phyloP scores from a whole-genome alignment of 1,140 invertebrate genomes.

The Ctenoplectra terminalis region DNA sequence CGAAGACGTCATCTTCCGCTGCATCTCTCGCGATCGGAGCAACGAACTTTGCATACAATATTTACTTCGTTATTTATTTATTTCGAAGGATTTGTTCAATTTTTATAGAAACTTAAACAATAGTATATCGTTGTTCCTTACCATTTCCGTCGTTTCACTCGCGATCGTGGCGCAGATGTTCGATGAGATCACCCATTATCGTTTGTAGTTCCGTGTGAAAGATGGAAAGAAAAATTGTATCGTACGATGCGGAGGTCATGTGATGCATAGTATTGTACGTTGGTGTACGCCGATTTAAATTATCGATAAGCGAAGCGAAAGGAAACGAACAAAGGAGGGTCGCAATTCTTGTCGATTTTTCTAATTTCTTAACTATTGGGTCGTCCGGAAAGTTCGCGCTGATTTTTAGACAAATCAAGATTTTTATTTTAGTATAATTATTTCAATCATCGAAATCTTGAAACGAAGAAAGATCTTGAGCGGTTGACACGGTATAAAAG shows the following conservation, averaged over 20 bases:
- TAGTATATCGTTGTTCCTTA: background rate
- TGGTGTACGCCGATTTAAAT: background rate
- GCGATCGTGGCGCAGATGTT: slow-evolving; percentile 6
- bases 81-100: no score
- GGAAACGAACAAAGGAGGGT: background rate
- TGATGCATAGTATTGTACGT: background rate
- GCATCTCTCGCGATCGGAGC: background rate
- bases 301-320: background rate
- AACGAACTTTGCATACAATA: background rate
- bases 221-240: background rate
- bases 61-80: background rate
- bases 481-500: no score
- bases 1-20: background rate
- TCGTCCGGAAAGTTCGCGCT: no score
- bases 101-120: background rate
- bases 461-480: background rate
- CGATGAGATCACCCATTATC: slow-evolving; percentile 33
- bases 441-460: no score
- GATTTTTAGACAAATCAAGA: no score
- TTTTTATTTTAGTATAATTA: no score
- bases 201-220: background rate
- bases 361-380: no score
- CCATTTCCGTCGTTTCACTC: background rate
- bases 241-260: slow-evolving; percentile 11
- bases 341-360: background rate